These are phyloP conservation scores for Blennius ocellaris DNA, from an alignment of 2,113 vertebrate genomes.

Conservation along the genomic window DNA sequence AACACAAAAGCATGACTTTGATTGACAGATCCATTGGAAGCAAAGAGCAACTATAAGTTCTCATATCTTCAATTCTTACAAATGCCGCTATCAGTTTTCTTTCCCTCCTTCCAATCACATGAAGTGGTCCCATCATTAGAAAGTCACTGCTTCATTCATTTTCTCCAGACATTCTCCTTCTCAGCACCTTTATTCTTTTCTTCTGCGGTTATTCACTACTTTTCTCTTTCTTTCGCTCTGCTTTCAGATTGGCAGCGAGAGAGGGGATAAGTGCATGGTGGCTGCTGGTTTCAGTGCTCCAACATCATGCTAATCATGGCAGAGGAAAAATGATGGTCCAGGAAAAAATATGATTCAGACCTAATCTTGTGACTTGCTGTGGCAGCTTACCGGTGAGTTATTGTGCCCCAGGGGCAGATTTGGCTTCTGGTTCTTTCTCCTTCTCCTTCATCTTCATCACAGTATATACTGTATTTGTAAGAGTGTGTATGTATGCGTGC, in stretches of 20 bases:
- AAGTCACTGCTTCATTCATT: conserved; percentile 67
- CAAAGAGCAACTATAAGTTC: conserved; percentile 48
- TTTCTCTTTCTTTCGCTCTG: conserved; percentile 32
- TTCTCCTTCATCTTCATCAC: conserved; percentile 69
- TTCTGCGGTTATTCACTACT: conserved; percentile 11
- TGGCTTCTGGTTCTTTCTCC: conserved; percentile 61
- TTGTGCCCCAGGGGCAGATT: conserved; percentile 72
- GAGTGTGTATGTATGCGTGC: conserved; percentile 14
- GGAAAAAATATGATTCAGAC: conserved; percentile 71
- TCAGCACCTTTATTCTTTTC: conserved; percentile 33
- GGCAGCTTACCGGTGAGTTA: conserved; percentile 74
- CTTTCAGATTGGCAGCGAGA: conserved; percentile 57
- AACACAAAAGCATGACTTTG: conserved; percentile 59
- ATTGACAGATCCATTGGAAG: conserved; percentile 39
- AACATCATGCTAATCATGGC: conserved; percentile 79
- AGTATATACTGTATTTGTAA: conserved; percentile 44
- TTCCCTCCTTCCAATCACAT: conserved; percentile 62
- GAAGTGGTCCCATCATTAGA: conserved; percentile 66
- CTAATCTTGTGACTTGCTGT: conserved; percentile 73
- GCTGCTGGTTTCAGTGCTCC: conserved; percentile 64
- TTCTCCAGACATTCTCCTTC: conserved; percentile 45
- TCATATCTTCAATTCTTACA: conserved; percentile 41
- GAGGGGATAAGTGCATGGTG: conserved; percentile 68
- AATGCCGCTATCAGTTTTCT: conserved; percentile 48
- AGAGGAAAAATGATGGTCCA: conserved; percentile 70